A percentile compares a stretch with the other conserved stretches of the same genome.
Conservation (phyloP, 2,797 vertebrate genomes). For the Agapornis canus region DNA sequence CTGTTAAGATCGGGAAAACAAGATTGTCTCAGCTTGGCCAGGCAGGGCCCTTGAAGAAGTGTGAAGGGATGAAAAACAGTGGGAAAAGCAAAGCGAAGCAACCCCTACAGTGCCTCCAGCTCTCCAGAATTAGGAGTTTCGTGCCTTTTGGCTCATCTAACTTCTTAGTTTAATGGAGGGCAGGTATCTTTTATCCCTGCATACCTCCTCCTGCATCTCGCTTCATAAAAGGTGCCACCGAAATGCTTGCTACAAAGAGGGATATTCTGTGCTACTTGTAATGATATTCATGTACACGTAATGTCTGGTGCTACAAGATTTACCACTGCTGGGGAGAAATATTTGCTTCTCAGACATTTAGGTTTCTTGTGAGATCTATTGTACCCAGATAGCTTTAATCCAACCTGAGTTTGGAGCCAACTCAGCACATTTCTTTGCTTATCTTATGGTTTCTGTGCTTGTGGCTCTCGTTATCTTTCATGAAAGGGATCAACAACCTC, state of each 20-base stretch:
- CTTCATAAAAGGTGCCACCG: not conserved
- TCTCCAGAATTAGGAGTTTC: not conserved
- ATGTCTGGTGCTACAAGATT: not conserved
- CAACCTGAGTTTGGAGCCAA: not conserved
- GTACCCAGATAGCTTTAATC: not conserved
- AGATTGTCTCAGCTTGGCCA: not conserved
- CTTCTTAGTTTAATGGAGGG: not conserved
- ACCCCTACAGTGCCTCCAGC: not conserved
- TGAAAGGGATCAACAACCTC: not conserved
- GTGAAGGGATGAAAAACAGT: not conserved
- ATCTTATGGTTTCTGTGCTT: not conserved
- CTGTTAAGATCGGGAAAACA: conserved; percentile 9
- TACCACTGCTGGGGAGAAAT: not conserved
- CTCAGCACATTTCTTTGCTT: not conserved
- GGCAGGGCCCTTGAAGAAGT: not conserved
- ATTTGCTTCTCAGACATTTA: not conserved
- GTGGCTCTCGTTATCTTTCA: not conserved
- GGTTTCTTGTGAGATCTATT: not conserved
- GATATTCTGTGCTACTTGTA: not conserved
- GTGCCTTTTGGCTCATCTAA: not conserved
- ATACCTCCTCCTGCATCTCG: not conserved
- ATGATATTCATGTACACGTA: not conserved
- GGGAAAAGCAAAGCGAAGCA: not conserved
- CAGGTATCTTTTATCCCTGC: not conserved
- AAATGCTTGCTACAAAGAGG: not conserved